phyloP scores from a whole-genome alignment of 2,113 vertebrate species.

The Hassar affinis region DNA sequence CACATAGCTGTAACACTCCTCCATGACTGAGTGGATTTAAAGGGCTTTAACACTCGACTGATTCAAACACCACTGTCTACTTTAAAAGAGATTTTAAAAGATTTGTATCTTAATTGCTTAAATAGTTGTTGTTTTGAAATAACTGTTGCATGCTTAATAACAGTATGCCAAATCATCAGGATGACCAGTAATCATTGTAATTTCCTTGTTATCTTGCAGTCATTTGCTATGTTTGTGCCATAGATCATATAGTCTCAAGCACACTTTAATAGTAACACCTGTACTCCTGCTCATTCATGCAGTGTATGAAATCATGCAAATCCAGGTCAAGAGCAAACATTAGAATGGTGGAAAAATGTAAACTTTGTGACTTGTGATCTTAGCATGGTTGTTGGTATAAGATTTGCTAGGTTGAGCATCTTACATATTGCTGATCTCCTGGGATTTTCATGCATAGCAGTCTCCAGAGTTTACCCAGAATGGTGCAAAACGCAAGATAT shows the following conservation, averaged over 20 bases:
- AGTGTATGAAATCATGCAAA: not conserved
- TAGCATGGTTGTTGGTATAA: not conserved
- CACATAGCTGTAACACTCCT: conserved; percentile 26
- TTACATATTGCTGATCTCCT: not conserved
- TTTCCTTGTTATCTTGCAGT: not conserved
- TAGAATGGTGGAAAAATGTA: not conserved
- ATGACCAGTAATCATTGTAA: not conserved
- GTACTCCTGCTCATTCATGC: not conserved
- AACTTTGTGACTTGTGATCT: not conserved
- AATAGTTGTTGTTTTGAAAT: not conserved
- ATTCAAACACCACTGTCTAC: not conserved
- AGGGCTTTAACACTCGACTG: not conserved
- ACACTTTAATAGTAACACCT: not conserved
- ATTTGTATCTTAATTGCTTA: not conserved
- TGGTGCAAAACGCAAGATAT: not conserved
- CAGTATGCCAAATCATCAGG: not conserved
- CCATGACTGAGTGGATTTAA: not conserved
- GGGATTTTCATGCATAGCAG: not conserved
- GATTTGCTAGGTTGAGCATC: not conserved
- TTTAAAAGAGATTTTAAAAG: not conserved
- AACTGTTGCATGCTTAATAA: not conserved
- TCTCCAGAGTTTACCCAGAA: not conserved
- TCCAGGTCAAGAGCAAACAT: not conserved
- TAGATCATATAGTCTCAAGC: not conserved
- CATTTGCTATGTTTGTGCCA: not conserved